Evolutionary conservation across 2,888 invertebrate species (phyloP).

Genomic region (Pantelozetes paolii): DNA sequence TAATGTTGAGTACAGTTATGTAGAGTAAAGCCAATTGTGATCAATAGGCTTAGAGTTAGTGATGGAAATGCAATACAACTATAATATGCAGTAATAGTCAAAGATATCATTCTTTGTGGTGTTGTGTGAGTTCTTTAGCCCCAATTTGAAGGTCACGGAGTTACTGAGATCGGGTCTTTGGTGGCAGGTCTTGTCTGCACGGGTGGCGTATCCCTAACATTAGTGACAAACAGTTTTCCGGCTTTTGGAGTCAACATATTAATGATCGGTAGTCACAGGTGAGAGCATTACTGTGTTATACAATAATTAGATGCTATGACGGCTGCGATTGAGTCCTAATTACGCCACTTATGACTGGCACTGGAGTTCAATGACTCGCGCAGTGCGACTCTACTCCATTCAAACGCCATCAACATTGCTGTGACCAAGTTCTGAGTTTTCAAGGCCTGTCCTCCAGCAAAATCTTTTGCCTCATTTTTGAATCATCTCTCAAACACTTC

Average conservation of each 20-base stretch:
- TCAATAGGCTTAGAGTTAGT: background rate
- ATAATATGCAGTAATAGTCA: constrained; percentile 8
- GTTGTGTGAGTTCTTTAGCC: constrained; percentile 32
- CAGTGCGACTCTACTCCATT: constrained; percentile 1
- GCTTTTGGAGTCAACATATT: background rate
- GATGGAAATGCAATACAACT: background rate
- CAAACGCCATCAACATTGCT: constrained; percentile 23
- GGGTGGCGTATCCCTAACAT: background rate
- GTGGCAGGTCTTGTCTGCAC: constrained; percentile 31
- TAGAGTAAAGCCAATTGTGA: background rate
- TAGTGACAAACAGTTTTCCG: background rate
- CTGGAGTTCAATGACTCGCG: constrained; percentile 14
- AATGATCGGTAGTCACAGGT: background rate
- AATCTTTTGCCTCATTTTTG: constrained; percentile 33
- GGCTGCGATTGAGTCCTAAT: background rate
- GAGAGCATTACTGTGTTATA: constrained; percentile 24
- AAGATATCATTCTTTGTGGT: background rate
- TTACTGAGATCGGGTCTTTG: constrained; percentile 22
- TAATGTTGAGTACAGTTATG: too few relatives aligned
- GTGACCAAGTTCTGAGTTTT: constrained; percentile 27
- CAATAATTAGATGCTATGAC: background rate
- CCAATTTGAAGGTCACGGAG: constrained; percentile 32
- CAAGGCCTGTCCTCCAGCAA: constrained; percentile 32
- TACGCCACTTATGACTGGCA: background rate
- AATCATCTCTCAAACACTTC: constrained; percentile 18